A percentile compares a stretch with the other conserved stretches of the same genome.
phyloP scores from a whole-genome alignment of 2,113 vertebrate species.

The Sylvia atricapilla region DNA sequence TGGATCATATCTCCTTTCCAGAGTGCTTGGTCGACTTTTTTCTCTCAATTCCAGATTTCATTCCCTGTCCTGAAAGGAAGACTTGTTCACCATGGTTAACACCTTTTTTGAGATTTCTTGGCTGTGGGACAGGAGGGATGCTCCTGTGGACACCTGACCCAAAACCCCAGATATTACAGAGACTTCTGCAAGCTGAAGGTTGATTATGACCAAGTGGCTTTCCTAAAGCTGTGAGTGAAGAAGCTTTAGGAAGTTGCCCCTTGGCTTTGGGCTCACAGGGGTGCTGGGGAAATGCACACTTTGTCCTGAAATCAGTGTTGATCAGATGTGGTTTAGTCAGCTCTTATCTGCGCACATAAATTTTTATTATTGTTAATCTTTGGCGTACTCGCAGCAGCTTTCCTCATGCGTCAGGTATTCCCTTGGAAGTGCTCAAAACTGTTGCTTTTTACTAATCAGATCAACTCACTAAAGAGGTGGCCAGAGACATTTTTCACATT shows the following conservation, averaged over 20 bases:
- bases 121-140: rapidly evolving
- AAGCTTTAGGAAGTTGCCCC: neutral
- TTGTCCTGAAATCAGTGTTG: neutral
- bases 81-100: neutral
- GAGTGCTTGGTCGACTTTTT: too few species aligned
- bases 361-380: constrained; percentile 33
- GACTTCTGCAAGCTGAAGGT: neutral
- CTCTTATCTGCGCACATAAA: constrained; percentile 13
- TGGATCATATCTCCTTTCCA: too few species aligned
- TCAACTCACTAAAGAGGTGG: neutral
- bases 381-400: neutral
- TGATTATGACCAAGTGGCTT: neutral
- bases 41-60: too few species aligned
- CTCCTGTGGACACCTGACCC: neutral
- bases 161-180: neutral
- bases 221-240: neutral
- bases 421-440: neutral
- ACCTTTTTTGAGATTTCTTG: neutral
- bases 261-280: neutral
- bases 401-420: constrained; percentile 3
- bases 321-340: neutral
- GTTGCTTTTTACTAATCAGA: neutral
- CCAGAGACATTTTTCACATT: constrained; percentile 12
- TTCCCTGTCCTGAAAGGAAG: too few species aligned
- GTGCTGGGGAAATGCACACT: neutral